A percentile compares a stretch with the other conserved stretches of the same genome.
phyloP scores from a whole-genome alignment of 1,140 invertebrate species.

The Geopemphigus sp. region DNA sequence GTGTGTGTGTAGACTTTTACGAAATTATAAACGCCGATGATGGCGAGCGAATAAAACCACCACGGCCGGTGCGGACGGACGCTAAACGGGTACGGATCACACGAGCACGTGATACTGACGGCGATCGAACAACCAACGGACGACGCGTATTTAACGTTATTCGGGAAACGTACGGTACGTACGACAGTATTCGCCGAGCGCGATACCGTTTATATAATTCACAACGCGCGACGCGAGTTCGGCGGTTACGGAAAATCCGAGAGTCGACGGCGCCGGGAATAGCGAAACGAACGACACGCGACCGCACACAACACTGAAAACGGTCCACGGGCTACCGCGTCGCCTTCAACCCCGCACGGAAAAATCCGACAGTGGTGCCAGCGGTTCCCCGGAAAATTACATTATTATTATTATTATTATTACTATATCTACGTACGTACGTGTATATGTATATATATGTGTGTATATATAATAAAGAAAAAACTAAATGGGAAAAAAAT shows the following conservation, averaged over 20 bases:
- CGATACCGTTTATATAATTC: too few species aligned
- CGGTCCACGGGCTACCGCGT: not conserved
- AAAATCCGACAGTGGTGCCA: conserved; percentile 32
- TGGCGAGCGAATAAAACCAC: too few species aligned
- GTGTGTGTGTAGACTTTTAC: too few species aligned
- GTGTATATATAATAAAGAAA: too few species aligned
- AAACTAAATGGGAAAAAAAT: not conserved
- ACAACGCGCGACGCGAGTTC: not conserved
- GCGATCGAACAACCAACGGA: too few species aligned
- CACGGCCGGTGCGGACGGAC: too few species aligned
- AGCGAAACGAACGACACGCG: conserved; percentile 25
- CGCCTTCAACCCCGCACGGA: not conserved
- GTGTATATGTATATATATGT: too few species aligned
- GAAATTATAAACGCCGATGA: too few species aligned
- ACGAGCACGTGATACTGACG: too few species aligned
- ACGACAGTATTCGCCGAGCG: not conserved
- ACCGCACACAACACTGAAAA: conserved; percentile 42
- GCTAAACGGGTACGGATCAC: too few species aligned
- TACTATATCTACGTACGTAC: not conserved
- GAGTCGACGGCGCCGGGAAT: not conserved
- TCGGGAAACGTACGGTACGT: not conserved
- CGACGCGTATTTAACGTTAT: too few species aligned
- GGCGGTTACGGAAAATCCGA: not conserved
- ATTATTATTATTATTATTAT: not conserved
- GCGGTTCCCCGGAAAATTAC: conserved; percentile 5